A percentile compares a stretch with the other conserved stretches of the same genome.
These are phyloP conservation scores for Micropoecilia bifurca DNA, from an alignment of 2,797 vertebrate species.

Conservation along the genomic window DNA sequence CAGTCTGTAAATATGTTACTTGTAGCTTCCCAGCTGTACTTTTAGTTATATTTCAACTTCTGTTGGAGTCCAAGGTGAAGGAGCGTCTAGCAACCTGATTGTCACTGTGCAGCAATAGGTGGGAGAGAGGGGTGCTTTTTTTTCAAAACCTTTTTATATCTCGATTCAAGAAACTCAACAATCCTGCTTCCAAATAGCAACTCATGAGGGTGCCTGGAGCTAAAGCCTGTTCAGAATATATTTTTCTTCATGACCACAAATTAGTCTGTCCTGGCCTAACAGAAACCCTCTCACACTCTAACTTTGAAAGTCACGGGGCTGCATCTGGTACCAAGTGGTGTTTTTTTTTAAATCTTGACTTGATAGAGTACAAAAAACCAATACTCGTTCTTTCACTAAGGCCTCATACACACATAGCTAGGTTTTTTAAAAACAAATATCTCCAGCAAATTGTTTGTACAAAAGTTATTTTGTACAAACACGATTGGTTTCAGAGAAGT, in stretches of 20 bases:
- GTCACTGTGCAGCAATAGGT: background rate
- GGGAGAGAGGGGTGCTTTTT: background rate
- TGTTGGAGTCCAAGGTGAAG: background rate
- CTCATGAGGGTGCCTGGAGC: constrained; percentile 38
- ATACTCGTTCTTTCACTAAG: background rate
- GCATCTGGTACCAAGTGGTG: constrained; percentile 48
- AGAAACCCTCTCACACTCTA: constrained; percentile 59
- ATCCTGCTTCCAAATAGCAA: background rate
- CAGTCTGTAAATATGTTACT: background rate
- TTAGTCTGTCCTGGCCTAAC: constrained; percentile 50
- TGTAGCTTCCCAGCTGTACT: background rate
- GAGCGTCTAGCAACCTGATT: background rate
- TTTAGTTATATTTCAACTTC: background rate
- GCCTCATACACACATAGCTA: no score
- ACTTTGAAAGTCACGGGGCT: constrained; percentile 54
- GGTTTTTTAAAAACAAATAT: no score
- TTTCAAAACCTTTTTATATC: background rate
- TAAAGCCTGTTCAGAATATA: constrained; percentile 56
- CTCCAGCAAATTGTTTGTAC: no score
- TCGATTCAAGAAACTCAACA: background rate
- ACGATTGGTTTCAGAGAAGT: no score
- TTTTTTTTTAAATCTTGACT: constrained; percentile 2
- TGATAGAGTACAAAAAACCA: background rate
- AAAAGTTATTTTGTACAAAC: no score
- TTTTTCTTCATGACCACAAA: constrained; percentile 43